phyloP scores from a whole-genome alignment of 2,888 invertebrate species.

The Notodonta ziczac region DNA sequence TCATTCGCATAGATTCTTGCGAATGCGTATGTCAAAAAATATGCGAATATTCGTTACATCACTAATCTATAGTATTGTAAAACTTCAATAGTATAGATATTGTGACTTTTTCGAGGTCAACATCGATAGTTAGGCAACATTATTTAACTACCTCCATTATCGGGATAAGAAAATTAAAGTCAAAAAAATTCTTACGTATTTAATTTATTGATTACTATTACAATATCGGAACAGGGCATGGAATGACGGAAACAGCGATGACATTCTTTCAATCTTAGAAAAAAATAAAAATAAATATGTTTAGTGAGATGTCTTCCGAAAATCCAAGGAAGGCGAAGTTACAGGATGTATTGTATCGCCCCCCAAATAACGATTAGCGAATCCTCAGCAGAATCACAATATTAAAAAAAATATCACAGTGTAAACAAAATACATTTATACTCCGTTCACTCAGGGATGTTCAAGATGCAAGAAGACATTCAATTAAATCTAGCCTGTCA shows the following conservation, averaged over 20 bases:
- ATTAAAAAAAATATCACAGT: slow-evolving; percentile 78
- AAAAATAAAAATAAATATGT: slow-evolving; percentile 37
- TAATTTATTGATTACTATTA: slow-evolving; percentile 47
- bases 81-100: no score
- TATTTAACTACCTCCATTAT: no score
- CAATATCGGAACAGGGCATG: slow-evolving; percentile 45
- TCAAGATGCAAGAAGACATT: slow-evolving; percentile 41
- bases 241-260: slow-evolving; percentile 48
- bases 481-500: slow-evolving; percentile 53
- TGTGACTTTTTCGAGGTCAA: no score
- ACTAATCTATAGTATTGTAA: no score
- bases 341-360: slow-evolving; percentile 3
- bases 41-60: no score
- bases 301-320: slow-evolving; percentile 37
- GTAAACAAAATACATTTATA: slow-evolving; percentile 60
- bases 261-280: slow-evolving; percentile 24
- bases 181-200: slow-evolving; percentile 11
- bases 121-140: no score
- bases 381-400: slow-evolving; percentile 70
- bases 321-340: slow-evolving; percentile 31
- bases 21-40: no score
- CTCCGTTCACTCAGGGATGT: slow-evolving; percentile 37
- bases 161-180: slow-evolving; percentile 7
- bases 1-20: no score
- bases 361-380: slow-evolving; percentile 44